Base-by-base conservation (phyloP, 2,797 vertebrate genomes). In the Sandelia bainsii region DNA sequence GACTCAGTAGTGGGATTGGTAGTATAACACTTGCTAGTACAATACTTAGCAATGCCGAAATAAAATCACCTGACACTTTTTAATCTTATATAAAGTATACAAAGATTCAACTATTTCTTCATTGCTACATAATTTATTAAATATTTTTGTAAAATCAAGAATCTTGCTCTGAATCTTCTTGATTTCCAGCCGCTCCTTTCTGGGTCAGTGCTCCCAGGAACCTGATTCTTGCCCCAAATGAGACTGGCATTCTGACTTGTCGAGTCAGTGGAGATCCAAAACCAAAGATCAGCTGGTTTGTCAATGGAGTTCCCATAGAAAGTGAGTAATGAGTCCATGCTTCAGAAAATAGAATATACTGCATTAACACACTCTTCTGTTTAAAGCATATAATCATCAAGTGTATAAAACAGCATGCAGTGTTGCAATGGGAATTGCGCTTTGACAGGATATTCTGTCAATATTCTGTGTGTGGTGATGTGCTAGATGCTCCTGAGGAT, bases 121-220 rank as follows among this genome's bases (percentile, higher is more conserved):
- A 5, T 37, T 37, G 9, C 11, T 11, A 37, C 11, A 37, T 37
- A 2, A 37, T 37, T 37, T 29, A 11, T 11, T 5, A 37, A 32
- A 7, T 32, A 32, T 32, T 7, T 34, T 34, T 34, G 7, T 32
- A 8, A 32, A 32, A 29, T 6, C 27, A 32, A 32, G 32, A 32
- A 8, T 32, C 25, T 25, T 32, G 32, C 32, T 34, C 32, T 39
- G 3, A 39, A 39, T 48, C 0, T 37, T 37, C 37, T 39, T 39
- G 11, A 11, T 59, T 16, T 61, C 20, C 83, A 99, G 98, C 98
- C 77, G 95, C 97, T 78, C 98, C 98, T 3, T 99, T 97, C 90
- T 99, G 98, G 98, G 95, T 98, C 88, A 95, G 94, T 45, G 93
- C 94, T 56, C 98, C 98, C 64, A 94, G 94, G 79, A 98, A 99